Percentiles rank a stretch among this genome's conserved stretches.
Conservation (phyloP, 1,140 invertebrate genomes). For the Heliconius hermathena region DNA sequence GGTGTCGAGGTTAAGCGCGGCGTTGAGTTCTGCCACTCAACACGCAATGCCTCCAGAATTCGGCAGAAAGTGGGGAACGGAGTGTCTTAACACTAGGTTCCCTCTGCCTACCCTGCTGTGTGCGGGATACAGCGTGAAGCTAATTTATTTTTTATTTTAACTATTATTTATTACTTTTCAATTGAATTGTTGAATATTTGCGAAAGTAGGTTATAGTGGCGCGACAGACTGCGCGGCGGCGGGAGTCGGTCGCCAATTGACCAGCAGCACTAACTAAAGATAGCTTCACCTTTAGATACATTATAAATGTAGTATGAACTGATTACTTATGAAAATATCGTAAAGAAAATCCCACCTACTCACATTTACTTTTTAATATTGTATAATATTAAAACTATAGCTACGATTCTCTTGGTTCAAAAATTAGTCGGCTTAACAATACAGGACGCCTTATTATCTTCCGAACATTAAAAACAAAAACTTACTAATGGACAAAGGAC, state of each 20-base stretch:
- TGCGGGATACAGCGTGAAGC: no score
- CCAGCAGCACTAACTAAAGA: constrained; percentile 41
- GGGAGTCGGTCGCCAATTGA: constrained; percentile 51
- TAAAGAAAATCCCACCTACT: not conserved
- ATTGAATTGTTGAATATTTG: constrained; percentile 34
- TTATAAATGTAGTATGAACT: not conserved
- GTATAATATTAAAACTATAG: not conserved
- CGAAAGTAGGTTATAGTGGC: constrained; percentile 61
- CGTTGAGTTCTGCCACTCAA: no score
- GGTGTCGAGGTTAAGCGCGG: no score
- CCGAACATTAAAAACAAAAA: constrained; percentile 1
- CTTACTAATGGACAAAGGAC: constrained; percentile 17
- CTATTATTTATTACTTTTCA: not conserved
- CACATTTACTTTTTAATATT: not conserved
- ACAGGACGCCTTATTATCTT: not conserved
- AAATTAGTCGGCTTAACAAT: not conserved
- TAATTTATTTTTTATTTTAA: no score
- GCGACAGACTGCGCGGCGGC: constrained; percentile 67
- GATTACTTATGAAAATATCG: not conserved
- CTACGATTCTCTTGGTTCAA: not conserved
- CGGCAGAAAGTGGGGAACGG: no score
- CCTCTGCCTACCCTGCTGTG: no score
- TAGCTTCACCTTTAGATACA: constrained; percentile 35
- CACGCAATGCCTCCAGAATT: no score
- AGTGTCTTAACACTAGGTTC: no score